Base-by-base conservation (phyloP, 2,797 vertebrate genomes). In the Acanthiza pusilla region DNA sequence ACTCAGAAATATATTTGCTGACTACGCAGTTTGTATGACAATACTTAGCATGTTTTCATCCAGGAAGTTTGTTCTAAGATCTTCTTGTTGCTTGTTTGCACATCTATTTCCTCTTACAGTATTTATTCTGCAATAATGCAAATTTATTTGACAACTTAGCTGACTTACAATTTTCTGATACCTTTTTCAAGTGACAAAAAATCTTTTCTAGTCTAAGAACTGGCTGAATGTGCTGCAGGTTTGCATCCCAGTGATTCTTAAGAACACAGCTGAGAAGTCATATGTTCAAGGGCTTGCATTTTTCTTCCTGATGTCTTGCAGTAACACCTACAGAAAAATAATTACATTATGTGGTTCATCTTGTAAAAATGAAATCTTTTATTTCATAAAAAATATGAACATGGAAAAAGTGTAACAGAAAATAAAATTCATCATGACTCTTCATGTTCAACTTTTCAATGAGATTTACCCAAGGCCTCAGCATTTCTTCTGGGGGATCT, bases 41-140 rank as follows among this genome's bases (percentile, higher is more conserved):
- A 47, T 29, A 19, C n/a, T 72, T 65, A 58, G 34, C 22, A 17
- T 60, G 75, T 74, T 93, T 94, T 90, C 38, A 91, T 58, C 34
- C 20, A 58, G 32, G 54, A 91, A 68, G 13, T 72, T 75, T 66
- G 11, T 58, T 85, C 29, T 20, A 45, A 47, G 27, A 76, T 78
- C 57, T 70, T 78, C 57, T 70, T 34, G 12, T 75, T 78, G 34
- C 32, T 78, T 88, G 54, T 97, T 83, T 96, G 76, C 42, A 79
- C 66, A 89, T 89, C 84, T 81, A 50, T 83, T 91, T 93, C n/a
- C 72, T 75, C 50, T 58, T 95, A 83, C 97, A 96, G 80, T 93
- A 93, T 71, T 95, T 95, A 60, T 74, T 67, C 70, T 88, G 67
- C 79, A 94, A 94, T 95, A 63, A 91, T 61, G 71, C 36, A 94